Base-by-base conservation (phyloP, 2,797 vertebrate genomes). In the Intellagama lesueurii region DNA sequence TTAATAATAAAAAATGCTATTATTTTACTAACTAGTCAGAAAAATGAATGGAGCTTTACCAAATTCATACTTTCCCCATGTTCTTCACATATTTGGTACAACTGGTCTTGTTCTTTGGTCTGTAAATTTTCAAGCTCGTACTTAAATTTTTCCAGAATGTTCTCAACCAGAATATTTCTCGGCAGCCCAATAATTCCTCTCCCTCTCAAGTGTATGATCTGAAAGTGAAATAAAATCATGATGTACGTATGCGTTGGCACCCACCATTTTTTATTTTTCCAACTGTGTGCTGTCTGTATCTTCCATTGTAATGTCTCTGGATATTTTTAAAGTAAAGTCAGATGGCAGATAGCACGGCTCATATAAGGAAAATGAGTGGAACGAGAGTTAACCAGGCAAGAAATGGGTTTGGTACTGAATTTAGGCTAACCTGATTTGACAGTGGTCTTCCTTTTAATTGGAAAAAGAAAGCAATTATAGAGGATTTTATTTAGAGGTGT, bases 161-260 rank as follows among this genome's bases (percentile, higher is more conserved):
- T 95, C 89, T 95, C 94, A 85, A 92, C 88, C 83, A 94, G 85
- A 32, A 93, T 91, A 72, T 94, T 94, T 76, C 95, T 94, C 75
- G 92, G 91, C 24, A 93, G 56, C 14, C 89, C 90, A 30, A 40
- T 86, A 24, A 88, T 91, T 87, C 91, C 92, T 89, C 83, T 92
- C 68, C 90, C 87, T 49, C 64, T 91, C 89, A 94, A 90, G 81
- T 89, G 85, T 35, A 92, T 88, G 73, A 91, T 84, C 94, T 95
- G 84, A 87, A 91, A 90, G 28, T 85, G 30, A 90, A 84, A 91
- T 81, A 68, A 76, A 52, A 5, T 19, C 35, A 22, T 87, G 56
- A 82, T 30, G 72, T 82, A 7, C 60, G 4, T 49, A 77, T 4
- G 44, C 32, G 79, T 40, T 22, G 32, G 7, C 73, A 75, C 44